Base-by-base conservation (phyloP, 1,140 invertebrate genomes). In the Drosophila sproati region DNA sequence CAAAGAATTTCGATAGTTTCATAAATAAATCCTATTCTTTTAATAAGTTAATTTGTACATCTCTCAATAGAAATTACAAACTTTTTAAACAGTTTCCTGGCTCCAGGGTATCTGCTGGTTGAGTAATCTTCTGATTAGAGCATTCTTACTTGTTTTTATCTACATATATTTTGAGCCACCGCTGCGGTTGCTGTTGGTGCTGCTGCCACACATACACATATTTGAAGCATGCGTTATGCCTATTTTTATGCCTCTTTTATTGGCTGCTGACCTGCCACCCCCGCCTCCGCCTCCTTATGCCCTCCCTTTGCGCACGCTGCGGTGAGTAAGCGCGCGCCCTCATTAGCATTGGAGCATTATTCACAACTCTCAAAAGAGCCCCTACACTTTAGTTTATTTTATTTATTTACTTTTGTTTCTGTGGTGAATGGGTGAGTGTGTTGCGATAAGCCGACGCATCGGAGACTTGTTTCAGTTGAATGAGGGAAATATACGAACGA, bases 251-350 rank as follows among this genome's bases (percentile, higher is more conserved):
- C 72, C 73, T 43, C 73, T 73, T 73, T 63, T 54, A 74, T 70
- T 69, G 41, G 71, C 29, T 50, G 54, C 70, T 66, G 70, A 45
- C 54, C 47, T 41, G 29, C 41, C 72, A 75, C 32, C 52, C 34
- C 45, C 20, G n/a, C 47, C 60, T 8, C 34, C 43, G 35, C 52
- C 34, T 1, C 45, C 50, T 59, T 1, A 41, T 4, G 12, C 35
- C 51, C 55, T 50, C 45, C 35, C 32, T 50, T 29, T 37, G 28
- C 61, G 5, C 61, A 28, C 37, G 31, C 28, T 45, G 20, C 51
- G 80, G 80, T 89, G 83, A 87, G 67, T 87, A 87, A 87, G 69
- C 77, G 62, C 52, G 59, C 77, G 73, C 79, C 69, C 73, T 82
- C 80, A 87, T 87, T 83, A 87, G 77, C 54, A 67, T 79, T 79